These are phyloP conservation scores for Thamnophis elegans DNA, from an alignment of 2,797 vertebrate genomes.

Conservation along the genomic window DNA sequence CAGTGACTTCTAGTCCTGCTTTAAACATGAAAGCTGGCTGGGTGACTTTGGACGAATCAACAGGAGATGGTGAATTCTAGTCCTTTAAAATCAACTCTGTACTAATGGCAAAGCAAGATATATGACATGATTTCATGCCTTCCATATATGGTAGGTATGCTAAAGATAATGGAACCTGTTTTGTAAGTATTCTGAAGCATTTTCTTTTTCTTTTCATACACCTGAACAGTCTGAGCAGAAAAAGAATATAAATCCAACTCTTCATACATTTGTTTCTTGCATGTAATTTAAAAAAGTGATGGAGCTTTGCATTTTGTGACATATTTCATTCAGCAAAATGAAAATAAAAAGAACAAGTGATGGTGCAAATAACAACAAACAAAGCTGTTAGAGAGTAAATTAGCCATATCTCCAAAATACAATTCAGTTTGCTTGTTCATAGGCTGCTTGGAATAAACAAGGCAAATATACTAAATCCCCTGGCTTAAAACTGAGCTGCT, in stretches of 20 bases:
- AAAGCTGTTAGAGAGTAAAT: background rate
- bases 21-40: too few relatives aligned
- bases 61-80: too few relatives aligned
- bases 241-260: background rate
- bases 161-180: background rate
- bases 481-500: background rate
- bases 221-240: background rate
- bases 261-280: background rate
- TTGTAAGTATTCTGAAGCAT: background rate
- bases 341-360: background rate
- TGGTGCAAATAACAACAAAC: background rate
- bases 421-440: constrained; percentile 8
- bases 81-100: background rate
- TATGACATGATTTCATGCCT: background rate
- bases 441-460: background rate
- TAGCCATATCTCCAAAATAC: background rate
- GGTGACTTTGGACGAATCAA: too few relatives aligned
- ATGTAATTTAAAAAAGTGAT: background rate
- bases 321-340: background rate
- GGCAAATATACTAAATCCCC: background rate
- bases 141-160: background rate
- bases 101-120: background rate
- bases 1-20: too few relatives aligned
- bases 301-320: background rate
- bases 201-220: background rate